A percentile compares a stretch with the other conserved stretches of the same genome.
phyloP scores from a whole-genome alignment of 2,113 vertebrate species.

The Eclectus roratus region DNA sequence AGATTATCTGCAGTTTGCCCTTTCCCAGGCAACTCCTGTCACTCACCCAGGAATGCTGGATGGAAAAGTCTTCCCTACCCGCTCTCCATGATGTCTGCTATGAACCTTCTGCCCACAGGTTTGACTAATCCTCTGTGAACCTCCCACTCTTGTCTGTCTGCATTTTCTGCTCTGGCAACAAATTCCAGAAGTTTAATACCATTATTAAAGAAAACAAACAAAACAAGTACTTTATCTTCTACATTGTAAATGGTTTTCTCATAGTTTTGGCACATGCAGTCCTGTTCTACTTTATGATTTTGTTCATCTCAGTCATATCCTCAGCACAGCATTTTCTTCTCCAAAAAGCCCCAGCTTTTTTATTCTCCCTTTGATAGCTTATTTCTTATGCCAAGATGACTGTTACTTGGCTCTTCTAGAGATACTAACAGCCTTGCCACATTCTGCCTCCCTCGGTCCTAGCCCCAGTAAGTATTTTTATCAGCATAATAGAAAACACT shows the following conservation, averaged over 20 bases:
- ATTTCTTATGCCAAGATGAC: not conserved
- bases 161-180: not conserved
- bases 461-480: not conserved
- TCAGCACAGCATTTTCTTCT: not conserved
- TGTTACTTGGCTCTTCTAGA: not conserved
- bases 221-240: not conserved
- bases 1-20: not conserved
- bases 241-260: not conserved
- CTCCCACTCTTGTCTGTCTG: not conserved
- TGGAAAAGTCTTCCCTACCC: not conserved
- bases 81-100: fast-evolving
- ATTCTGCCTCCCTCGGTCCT: not conserved
- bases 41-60: not conserved
- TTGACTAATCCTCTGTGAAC: not conserved
- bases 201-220: not conserved
- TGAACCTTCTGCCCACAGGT: not conserved
- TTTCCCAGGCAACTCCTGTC: not conserved
- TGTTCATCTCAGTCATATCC: not conserved
- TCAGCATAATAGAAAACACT: not conserved
- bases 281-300: not conserved
- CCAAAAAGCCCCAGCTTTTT: not conserved
- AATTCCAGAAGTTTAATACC: not conserved
- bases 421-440: not conserved
- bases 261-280: not conserved
- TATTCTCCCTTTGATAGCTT: not conserved